Evolutionary conservation across 2,113 vertebrate genomes (phyloP).

Genomic region (Corythaixoides concolor): DNA sequence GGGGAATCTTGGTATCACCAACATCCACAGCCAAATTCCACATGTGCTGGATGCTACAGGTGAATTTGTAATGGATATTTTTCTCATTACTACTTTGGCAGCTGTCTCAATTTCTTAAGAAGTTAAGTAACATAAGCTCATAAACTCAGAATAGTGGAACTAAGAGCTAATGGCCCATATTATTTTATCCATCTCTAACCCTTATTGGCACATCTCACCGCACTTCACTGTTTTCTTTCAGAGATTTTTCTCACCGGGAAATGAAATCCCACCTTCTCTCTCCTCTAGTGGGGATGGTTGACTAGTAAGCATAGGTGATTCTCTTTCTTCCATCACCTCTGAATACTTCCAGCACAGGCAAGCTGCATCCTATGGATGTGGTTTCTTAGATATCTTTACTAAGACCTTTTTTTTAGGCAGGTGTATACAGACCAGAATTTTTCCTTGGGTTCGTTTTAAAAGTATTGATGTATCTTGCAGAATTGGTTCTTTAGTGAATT

Average conservation of each 20-base stretch:
- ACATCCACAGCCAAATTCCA: not conserved
- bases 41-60: not conserved
- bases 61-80: not conserved
- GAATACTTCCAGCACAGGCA: not conserved
- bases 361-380: not conserved
- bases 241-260: not conserved
- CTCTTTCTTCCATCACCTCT: not conserved
- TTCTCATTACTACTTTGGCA: not conserved
- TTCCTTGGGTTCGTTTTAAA: not conserved
- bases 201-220: not conserved
- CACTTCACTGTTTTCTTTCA: not conserved
- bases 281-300: not conserved
- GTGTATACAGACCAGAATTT: not conserved
- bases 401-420: not conserved
- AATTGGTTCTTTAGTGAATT: not conserved
- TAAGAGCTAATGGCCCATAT: not conserved
- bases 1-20: not conserved
- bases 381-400: not conserved
- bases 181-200: not conserved
- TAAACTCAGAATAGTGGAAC: not conserved
- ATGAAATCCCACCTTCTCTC: not conserved
- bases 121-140: not conserved
- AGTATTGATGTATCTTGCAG: not conserved
- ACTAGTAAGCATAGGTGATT: not conserved
- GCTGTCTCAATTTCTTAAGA: not conserved